Evolutionary conservation across 2,113 vertebrate species (phyloP).

Genomic region (Rafetus swinhoei): DNA sequence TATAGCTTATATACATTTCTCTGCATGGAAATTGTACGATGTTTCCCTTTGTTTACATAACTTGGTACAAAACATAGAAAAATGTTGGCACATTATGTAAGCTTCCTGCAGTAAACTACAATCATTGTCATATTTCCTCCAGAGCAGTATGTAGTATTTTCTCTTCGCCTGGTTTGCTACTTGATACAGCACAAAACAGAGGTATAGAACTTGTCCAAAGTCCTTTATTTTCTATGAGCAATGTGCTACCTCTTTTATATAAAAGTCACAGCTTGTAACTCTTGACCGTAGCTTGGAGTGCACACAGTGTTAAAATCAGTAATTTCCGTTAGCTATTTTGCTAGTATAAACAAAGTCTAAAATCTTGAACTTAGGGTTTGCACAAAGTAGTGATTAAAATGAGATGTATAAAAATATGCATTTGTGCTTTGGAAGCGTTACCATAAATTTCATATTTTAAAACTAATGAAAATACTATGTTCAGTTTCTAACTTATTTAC

Average conservation of each 20-base stretch:
- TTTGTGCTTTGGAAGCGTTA: constrained; percentile 78
- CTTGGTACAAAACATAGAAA: constrained; percentile 82
- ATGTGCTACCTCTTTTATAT: constrained; percentile 7
- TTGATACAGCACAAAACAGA: background rate
- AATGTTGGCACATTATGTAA: constrained; percentile 77
- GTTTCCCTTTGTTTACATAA: constrained; percentile 70
- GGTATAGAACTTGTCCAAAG: background rate
- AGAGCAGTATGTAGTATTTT: background rate
- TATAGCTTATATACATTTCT: constrained; percentile 81
- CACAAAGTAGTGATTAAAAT: constrained; percentile 67
- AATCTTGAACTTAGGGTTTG: constrained; percentile 54
- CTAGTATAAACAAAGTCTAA: constrained; percentile 53
- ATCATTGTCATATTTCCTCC: constrained; percentile 40
- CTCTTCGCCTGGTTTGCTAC: background rate
- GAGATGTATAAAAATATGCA: constrained; percentile 78
- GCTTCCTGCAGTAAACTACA: constrained; percentile 48
- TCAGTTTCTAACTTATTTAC: constrained; percentile 63
- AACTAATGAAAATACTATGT: constrained; percentile 58
- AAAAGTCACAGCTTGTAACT: constrained; percentile 25
- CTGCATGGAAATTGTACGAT: constrained; percentile 67
- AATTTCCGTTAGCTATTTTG: constrained; percentile 24
- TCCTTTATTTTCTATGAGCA: constrained; percentile 22
- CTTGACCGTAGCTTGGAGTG: constrained; percentile 56
- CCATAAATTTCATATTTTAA: constrained; percentile 62
- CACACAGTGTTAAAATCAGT: constrained; percentile 66